Conservation (phyloP, 2,888 invertebrate species). For the Lagria hirta region DNA sequence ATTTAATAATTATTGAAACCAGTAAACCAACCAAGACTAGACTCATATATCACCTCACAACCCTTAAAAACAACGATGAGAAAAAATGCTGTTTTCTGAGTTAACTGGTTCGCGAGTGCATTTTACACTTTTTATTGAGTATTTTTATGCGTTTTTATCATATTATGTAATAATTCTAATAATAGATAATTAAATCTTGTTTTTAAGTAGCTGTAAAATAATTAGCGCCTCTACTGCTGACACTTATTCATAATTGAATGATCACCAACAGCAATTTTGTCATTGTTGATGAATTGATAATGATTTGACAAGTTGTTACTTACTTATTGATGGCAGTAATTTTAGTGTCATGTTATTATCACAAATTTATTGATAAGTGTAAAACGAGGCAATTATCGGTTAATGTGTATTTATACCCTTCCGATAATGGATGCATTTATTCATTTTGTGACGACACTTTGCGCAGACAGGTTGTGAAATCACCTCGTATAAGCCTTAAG, state of each 20-base stretch:
- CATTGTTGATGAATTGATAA: constrained; percentile 20
- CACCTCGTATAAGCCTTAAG: constrained; percentile 3
- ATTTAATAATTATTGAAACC: no score
- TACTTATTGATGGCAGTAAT: constrained; percentile 11
- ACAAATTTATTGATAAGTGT: constrained; percentile 24
- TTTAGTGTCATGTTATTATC: constrained; percentile 19
- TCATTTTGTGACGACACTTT: constrained; percentile 11
- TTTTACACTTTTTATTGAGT: no score
- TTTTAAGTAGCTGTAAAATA: no score
- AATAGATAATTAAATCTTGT: no score
- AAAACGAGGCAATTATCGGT: constrained; percentile 17
- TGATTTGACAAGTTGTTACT: constrained; percentile 17
- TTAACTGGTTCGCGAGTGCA: no score
- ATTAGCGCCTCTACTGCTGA: constrained; percentile 9
- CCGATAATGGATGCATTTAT: constrained; percentile 8
- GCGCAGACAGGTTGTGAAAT: constrained; percentile 5
- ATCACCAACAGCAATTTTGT: constrained; percentile 23
- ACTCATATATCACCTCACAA: no score
- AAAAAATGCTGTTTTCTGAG: no score
- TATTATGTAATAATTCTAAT: no score
- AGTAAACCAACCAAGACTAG: no score
- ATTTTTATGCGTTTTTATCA: no score
- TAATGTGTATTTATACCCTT: constrained; percentile 9
- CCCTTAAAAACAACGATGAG: no score
- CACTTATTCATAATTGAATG: constrained; percentile 23